Conservation (phyloP, 2,888 invertebrate genomes). For the Eumerus sabulonum region DNA sequence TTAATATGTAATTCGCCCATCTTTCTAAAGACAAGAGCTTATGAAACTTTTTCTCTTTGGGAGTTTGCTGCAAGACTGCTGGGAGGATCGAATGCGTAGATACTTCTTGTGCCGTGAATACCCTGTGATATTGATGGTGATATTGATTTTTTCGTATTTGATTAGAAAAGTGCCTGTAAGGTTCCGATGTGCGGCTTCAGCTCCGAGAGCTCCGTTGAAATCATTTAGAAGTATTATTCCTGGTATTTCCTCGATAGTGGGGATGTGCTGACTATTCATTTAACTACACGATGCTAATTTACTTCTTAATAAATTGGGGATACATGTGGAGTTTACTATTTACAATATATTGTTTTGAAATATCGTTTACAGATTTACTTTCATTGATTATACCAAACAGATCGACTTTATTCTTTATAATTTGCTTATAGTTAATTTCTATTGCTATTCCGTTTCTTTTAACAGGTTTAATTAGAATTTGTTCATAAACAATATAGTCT, state of each 20-base stretch:
- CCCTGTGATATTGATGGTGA: conserved; percentile 32
- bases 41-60: conserved; percentile 5
- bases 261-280: conserved; percentile 18
- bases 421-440: conserved; percentile 14
- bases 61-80: conserved; percentile 7
- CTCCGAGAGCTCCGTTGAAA: conserved; percentile 15
- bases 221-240: conserved; percentile 29
- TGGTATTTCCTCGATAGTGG: conserved; percentile 19
- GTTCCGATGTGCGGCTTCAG: conserved; percentile 9
- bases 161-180: conserved; percentile 23
- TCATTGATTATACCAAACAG: conserved; percentile 12
- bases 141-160: conserved; percentile 19
- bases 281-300: too few species aligned
- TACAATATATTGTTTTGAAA: conserved; percentile 26
- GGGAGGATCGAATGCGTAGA: conserved; percentile 6
- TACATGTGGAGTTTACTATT: conserved; percentile 15
- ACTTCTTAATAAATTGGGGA: conserved; percentile 11
- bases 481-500: conserved; percentile 19
- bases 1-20: conserved; percentile 11
- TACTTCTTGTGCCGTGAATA: conserved; percentile 1
- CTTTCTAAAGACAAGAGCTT: conserved; percentile 12
- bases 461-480: conserved; percentile 32
- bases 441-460: conserved; percentile 28
- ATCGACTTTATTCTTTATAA: conserved; percentile 19
- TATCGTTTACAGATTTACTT: conserved; percentile 20